phyloP scores from a whole-genome alignment of 2,888 invertebrate species.

The Creontiades dilutus region DNA sequence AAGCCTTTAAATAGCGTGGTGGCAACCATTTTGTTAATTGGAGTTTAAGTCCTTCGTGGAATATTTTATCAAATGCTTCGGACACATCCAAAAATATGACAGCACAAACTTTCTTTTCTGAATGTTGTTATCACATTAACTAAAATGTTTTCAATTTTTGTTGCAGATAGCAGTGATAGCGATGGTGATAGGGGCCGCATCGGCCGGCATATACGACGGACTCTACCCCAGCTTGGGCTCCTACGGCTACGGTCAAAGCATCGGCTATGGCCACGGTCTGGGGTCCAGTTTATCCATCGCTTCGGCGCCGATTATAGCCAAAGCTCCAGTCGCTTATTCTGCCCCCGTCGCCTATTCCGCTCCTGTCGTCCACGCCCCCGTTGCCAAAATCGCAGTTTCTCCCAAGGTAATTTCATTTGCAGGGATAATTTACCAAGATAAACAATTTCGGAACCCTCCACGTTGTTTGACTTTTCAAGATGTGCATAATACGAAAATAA shows the following conservation, averaged over 20 bases:
- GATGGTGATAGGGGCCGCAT: conserved; percentile 12
- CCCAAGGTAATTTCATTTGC: conserved; percentile 39
- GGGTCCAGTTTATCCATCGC: background rate
- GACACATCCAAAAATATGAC: no score
- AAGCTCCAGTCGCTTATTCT: conserved; percentile 37
- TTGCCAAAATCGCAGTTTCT: conserved; percentile 53
- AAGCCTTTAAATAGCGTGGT: no score
- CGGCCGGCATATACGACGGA: background rate
- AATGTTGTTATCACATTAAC: background rate
- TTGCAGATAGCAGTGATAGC: conserved; percentile 50
- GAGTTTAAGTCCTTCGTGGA: no score
- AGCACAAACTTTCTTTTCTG: no score
- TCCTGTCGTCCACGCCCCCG: conserved; percentile 49
- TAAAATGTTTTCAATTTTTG: background rate
- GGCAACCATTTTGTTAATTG: no score
- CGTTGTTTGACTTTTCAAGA: no score
- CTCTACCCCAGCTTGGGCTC: conserved; percentile 15
- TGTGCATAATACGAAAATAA: no score
- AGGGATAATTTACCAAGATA: background rate
- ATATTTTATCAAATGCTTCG: no score
- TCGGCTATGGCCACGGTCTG: background rate
- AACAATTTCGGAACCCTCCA: no score
- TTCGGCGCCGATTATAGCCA: conserved; percentile 40
- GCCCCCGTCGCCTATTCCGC: conserved; percentile 47
- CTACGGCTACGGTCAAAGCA: conserved; percentile 26